A percentile compares a stretch with the other conserved stretches of the same genome.
Evolutionary conservation across 2,113 vertebrate genomes (phyloP).

Genomic region (Telmatochromis brachygnathus): DNA sequence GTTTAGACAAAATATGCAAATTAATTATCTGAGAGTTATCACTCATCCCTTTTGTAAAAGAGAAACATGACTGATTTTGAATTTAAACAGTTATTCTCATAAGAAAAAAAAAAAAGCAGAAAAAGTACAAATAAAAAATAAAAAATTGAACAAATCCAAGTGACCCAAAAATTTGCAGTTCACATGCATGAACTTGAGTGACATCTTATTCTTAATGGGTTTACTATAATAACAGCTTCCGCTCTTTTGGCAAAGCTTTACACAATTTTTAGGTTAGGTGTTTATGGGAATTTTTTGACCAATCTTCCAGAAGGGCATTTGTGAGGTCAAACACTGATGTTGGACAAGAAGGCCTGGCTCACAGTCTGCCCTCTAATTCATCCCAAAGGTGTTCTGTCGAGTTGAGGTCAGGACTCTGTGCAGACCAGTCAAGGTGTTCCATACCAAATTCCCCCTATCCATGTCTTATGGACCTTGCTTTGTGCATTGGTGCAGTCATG

Average conservation of each 20-base stretch:
- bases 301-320: not conserved
- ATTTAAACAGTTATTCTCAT: not conserved
- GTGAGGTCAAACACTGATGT: not conserved
- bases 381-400: not conserved
- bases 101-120: not conserved
- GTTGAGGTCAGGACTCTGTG: not conserved
- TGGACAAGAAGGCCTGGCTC: not conserved
- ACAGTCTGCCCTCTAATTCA: not conserved
- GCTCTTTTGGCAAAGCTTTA: not conserved
- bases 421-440: not conserved
- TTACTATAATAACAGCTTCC: not conserved
- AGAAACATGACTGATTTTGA: not conserved
- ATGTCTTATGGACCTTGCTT: not conserved
- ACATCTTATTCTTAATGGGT: not conserved
- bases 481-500: not conserved
- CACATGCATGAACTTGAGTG: not conserved
- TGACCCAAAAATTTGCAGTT: not conserved
- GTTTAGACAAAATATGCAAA: not conserved
- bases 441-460: not conserved
- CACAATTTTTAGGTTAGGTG: not conserved
- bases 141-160: not conserved
- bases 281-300: not conserved
- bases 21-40: not conserved
- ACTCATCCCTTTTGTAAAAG: not conserved
- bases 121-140: not conserved